Percentiles rank a stretch among this genome's conserved stretches.
phyloP scores from a whole-genome alignment of 2,888 invertebrate genomes.

The Nymphalis urticae region DNA sequence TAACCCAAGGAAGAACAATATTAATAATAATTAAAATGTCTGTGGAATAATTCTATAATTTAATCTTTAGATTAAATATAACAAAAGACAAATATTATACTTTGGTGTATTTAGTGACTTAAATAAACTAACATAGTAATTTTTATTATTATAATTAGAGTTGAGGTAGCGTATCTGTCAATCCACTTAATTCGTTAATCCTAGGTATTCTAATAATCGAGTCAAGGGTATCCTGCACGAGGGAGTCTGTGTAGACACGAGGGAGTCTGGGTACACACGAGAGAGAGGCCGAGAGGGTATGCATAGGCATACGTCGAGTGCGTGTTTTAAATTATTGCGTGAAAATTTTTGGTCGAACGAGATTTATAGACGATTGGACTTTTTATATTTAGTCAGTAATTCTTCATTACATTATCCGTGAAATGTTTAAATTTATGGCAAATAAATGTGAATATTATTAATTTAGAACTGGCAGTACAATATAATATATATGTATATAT shows the following conservation, averaged over 20 bases:
- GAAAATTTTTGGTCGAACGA: neutral
- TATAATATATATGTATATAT: too few relatives aligned
- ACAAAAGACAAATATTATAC: neutral
- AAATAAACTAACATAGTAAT: too few relatives aligned
- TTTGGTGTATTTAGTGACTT: too few relatives aligned
- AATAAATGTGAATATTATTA: too few relatives aligned
- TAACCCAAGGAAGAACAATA: too few relatives aligned
- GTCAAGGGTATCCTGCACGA: constrained; percentile 17
- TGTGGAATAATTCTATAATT: too few relatives aligned
- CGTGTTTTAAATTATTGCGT: neutral
- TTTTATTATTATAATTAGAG: too few relatives aligned
- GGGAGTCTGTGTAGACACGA: constrained; percentile 9
- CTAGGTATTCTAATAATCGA: constrained; percentile 22
- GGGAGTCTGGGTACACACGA: constrained; percentile 9
- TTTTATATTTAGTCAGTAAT: neutral
- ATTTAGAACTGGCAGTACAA: too few relatives aligned
- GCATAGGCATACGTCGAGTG: constrained; percentile 12
- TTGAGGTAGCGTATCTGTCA: neutral
- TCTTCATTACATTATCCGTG: too few relatives aligned
- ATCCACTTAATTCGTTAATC: constrained; percentile 16
- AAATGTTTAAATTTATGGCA: too few relatives aligned
- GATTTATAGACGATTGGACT: neutral
- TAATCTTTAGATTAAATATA: too few relatives aligned
- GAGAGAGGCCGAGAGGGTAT: constrained; percentile 12
- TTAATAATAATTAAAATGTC: too few relatives aligned